Evolutionary conservation across 2,888 invertebrate genomes (phyloP).

Genomic region (Marasmarcha lunaedactyla): DNA sequence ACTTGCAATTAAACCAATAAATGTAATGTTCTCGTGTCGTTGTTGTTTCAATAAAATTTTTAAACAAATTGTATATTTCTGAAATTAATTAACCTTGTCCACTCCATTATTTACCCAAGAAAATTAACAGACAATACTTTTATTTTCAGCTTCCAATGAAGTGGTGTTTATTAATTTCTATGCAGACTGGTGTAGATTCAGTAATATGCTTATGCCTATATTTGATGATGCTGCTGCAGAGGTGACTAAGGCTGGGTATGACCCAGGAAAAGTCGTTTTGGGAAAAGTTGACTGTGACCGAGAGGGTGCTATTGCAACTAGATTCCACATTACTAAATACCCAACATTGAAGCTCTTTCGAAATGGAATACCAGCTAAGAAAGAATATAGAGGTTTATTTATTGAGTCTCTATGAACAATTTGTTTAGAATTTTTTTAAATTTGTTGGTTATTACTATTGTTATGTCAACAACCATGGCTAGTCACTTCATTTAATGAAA

Average conservation of each 20-base stretch:
- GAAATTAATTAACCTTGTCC: too few relatives aligned
- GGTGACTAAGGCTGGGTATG: constrained; percentile 82
- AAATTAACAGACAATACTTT: too few relatives aligned
- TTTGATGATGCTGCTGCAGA: constrained; percentile 96
- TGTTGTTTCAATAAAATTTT: too few relatives aligned
- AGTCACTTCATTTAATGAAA: too few relatives aligned
- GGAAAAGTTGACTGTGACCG: constrained; percentile 98
- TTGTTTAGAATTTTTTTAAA: background rate
- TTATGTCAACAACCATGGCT: too few relatives aligned
- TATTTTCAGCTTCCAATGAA: constrained; percentile 89
- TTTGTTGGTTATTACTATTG: constrained; percentile 1
- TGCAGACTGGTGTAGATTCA: constrained; percentile 99
- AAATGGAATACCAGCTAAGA: constrained; percentile 90
- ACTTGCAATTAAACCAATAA: too few relatives aligned
- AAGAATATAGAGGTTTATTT: constrained; percentile 86
- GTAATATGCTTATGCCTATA: constrained; percentile 95
- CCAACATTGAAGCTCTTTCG: constrained; percentile 96
- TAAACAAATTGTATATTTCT: too few relatives aligned
- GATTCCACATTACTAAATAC: constrained; percentile 97
- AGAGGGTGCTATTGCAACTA: constrained; percentile 86
- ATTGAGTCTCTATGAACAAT: constrained; percentile 2
- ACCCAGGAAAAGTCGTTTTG: constrained; percentile 88
- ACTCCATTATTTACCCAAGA: too few relatives aligned
- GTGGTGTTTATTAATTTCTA: constrained; percentile 99
- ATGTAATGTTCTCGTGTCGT: too few relatives aligned